phyloP scores from a whole-genome alignment of 2,888 invertebrate genomes.

The Yponomeuta malinellus region DNA sequence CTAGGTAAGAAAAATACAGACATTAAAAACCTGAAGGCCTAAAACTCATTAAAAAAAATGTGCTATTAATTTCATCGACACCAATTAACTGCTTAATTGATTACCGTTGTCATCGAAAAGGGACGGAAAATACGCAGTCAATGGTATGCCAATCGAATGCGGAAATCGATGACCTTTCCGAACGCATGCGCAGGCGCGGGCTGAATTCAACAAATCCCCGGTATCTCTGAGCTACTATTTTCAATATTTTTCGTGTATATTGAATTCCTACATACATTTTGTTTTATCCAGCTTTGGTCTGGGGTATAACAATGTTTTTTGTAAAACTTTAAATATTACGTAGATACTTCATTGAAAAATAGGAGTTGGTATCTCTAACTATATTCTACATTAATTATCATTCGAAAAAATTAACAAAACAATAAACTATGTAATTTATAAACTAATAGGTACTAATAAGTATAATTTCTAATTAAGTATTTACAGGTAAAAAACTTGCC shows the following conservation, averaged over 20 bases:
- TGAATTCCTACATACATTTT: conserved; percentile 17
- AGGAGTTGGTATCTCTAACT: no score
- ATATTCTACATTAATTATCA: no score
- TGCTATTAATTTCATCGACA: background rate
- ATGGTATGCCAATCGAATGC: conserved; percentile 38
- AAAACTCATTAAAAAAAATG: background rate
- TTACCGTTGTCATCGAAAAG: background rate
- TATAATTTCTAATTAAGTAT: no score
- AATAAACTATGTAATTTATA: no score
- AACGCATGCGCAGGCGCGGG: conserved; percentile 30
- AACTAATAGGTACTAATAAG: no score
- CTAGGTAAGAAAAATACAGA: background rate
- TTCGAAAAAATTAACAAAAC: no score
- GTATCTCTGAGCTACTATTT: conserved; percentile 18
- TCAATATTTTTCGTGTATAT: background rate
- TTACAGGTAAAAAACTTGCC: no score
- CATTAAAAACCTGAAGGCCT: background rate
- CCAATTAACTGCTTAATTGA: background rate
- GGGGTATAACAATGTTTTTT: no score
- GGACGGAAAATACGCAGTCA: conserved; percentile 6
- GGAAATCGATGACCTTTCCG: conserved; percentile 38
- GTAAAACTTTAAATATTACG: no score
- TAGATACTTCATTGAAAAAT: no score
- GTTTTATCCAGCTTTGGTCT: no score
- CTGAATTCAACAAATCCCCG: conserved; percentile 43